phyloP scores from a whole-genome alignment of 2,888 invertebrate species.

The Drosophila robusta region DNA sequence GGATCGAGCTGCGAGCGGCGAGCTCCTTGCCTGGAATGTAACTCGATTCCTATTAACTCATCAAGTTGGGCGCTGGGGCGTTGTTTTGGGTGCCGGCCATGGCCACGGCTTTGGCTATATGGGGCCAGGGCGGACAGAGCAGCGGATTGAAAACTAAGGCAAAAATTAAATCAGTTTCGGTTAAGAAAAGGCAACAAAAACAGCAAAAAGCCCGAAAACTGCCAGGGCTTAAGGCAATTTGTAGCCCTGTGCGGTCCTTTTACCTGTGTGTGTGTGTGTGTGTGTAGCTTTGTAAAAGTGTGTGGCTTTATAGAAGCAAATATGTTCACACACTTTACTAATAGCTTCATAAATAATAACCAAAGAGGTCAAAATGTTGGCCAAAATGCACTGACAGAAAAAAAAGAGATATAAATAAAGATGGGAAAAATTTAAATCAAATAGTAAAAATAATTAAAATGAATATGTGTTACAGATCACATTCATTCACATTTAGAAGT shows the following conservation, averaged over 20 bases:
- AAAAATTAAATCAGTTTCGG: constrained; percentile 79
- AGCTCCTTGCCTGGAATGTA: constrained; percentile 79
- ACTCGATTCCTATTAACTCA: constrained; percentile 85
- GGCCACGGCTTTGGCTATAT: constrained; percentile 22
- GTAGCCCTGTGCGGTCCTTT: constrained; percentile 79
- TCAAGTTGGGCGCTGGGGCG: constrained; percentile 80
- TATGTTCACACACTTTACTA: constrained; percentile 81
- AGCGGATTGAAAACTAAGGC: constrained; percentile 64
- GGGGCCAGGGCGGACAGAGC: constrained; percentile 22
- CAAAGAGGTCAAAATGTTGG: constrained; percentile 74
- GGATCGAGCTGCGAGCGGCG: constrained; percentile 2
- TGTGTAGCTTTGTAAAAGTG: constrained; percentile 12
- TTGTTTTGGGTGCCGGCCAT: constrained; percentile 48
- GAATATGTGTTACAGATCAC: too few relatives aligned
- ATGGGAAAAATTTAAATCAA: too few relatives aligned
- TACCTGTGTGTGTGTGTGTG: constrained; percentile 23
- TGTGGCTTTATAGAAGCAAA: constrained; percentile 67
- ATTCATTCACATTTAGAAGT: too few relatives aligned
- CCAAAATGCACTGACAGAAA: constrained; percentile 54
- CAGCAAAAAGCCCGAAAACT: constrained; percentile 35
- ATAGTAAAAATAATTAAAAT: too few relatives aligned
- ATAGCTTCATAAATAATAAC: constrained; percentile 84
- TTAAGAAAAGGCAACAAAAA: constrained; percentile 59
- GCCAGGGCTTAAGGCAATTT: constrained; percentile 76
- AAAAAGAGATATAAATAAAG: neutral